phyloP scores from a whole-genome alignment of 2,113 vertebrate genomes.

The Sturnus vulgaris region DNA sequence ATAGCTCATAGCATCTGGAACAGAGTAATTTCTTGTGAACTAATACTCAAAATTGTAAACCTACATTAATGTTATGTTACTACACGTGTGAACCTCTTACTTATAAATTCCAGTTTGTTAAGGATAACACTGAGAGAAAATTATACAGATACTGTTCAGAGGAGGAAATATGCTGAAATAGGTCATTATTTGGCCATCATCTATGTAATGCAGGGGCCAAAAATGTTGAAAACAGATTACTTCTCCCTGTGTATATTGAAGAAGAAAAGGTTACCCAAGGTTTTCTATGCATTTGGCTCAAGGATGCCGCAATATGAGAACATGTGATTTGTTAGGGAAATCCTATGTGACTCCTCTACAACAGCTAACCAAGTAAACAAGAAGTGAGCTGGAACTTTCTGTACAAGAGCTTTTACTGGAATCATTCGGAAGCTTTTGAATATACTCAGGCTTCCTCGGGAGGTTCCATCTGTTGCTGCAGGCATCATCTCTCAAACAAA shows the following conservation, averaged over 20 bases:
- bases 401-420: conserved; percentile 50
- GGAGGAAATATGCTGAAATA: conserved; percentile 25
- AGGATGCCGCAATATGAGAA: conserved; percentile 14
- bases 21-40: background rate
- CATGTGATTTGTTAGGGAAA: conserved; percentile 55
- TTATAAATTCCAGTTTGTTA: background rate
- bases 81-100: background rate
- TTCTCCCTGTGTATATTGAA: background rate
- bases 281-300: conserved; percentile 58
- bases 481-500: background rate
- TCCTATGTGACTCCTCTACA: conserved; percentile 58
- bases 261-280: conserved; percentile 43
- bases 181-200: conserved; percentile 30
- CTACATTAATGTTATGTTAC: background rate
- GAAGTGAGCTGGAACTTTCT: conserved; percentile 61
- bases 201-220: background rate
- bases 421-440: conserved; percentile 3
- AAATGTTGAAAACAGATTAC: conserved; percentile 16
- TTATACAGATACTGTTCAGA: background rate
- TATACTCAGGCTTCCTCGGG: background rate
- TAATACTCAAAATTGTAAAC: background rate
- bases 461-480: background rate
- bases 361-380: conserved; percentile 59
- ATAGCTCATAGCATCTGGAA: background rate
- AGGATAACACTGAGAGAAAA: background rate